Conservation (phyloP, 2,888 invertebrate species). For the Zygaena filipendulae region DNA sequence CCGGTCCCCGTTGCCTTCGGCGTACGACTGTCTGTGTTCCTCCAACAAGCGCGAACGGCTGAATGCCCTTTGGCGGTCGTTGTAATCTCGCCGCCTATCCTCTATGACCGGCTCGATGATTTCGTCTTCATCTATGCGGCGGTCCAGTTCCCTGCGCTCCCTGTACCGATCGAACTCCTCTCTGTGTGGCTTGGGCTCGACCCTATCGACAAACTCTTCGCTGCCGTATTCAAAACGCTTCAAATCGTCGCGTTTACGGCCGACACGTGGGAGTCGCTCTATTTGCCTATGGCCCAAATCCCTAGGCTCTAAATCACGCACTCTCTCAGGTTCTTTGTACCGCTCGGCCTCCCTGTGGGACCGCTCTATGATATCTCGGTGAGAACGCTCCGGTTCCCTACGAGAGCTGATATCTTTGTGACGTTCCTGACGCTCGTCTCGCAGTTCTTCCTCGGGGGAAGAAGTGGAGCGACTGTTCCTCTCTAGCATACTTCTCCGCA, state of each 20-base stretch:
- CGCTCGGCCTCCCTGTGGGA: constrained; percentile 25
- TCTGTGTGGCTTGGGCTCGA: constrained; percentile 43
- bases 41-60: constrained; percentile 56
- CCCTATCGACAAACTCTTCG: constrained; percentile 52
- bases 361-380: constrained; percentile 35
- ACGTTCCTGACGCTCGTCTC: constrained; percentile 58
- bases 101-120: constrained; percentile 56
- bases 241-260: constrained; percentile 49
- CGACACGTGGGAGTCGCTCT: constrained; percentile 53
- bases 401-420: constrained; percentile 51
- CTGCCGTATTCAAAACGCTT: constrained; percentile 56
- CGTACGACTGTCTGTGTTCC: constrained; percentile 54
- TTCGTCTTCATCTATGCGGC: constrained; percentile 58
- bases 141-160: constrained; percentile 48
- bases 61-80: constrained; percentile 52
- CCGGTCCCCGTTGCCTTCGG: constrained; percentile 47
- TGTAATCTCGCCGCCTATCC: constrained; percentile 51
- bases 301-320: constrained; percentile 33
- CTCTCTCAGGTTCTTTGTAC: constrained; percentile 45
- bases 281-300: constrained; percentile 44
- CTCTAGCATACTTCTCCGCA: constrained; percentile 59
- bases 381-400: constrained; percentile 55
- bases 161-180: constrained; percentile 52
- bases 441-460: constrained; percentile 62
- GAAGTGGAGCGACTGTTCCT: constrained; percentile 64